Conservation (phyloP, 2,797 vertebrate genomes). For the Spondyliosoma cantharus region DNA sequence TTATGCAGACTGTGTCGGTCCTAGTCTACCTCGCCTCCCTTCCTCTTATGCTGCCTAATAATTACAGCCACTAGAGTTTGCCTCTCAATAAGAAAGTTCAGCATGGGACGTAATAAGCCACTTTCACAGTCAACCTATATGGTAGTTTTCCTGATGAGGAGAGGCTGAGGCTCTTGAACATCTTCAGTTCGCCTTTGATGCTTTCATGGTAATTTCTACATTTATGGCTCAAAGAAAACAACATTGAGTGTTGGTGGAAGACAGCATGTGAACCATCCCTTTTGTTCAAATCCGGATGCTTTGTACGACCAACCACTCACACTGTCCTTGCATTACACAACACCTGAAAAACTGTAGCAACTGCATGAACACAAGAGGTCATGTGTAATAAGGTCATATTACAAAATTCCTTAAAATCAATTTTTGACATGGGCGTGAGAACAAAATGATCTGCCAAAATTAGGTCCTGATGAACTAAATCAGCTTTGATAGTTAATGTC, state of each 20-base stretch:
- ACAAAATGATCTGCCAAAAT: too few relatives aligned
- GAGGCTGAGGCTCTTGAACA: background rate
- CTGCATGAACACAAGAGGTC: background rate
- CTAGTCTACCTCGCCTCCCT: too few relatives aligned
- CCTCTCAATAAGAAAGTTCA: too few relatives aligned
- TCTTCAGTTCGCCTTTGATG: background rate
- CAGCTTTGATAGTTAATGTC: background rate
- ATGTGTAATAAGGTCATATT: background rate
- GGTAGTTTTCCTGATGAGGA: too few relatives aligned
- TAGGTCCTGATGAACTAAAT: background rate
- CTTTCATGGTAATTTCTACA: background rate
- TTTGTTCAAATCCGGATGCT: background rate
- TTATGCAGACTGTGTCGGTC: too few relatives aligned
- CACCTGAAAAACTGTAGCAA: background rate
- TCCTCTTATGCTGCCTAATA: too few relatives aligned
- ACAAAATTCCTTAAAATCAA: background rate
- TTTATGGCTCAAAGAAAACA: background rate
- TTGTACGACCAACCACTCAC: background rate
- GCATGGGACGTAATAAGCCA: too few relatives aligned
- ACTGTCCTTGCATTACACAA: background rate
- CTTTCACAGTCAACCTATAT: too few relatives aligned
- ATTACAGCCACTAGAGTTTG: too few relatives aligned
- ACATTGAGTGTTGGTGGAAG: background rate
- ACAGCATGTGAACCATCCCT: background rate
- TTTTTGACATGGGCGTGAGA: background rate